Base-by-base conservation (phyloP, 2,888 invertebrate species). In the Lepidonotus clava region DNA sequence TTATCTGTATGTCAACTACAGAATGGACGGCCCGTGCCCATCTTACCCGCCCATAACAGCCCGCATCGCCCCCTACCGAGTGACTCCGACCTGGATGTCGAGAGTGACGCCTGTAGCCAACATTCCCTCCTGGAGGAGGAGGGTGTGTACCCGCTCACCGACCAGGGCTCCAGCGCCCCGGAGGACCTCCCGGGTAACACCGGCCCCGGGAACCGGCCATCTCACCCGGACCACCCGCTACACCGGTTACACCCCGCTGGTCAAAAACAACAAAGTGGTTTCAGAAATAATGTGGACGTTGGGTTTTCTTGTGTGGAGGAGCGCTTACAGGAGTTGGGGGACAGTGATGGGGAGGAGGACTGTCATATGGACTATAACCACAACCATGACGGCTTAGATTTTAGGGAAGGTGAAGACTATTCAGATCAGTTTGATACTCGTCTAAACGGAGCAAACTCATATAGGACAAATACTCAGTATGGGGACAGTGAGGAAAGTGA, bases 41-140 rank as follows among this genome's bases (percentile, higher is more conserved):
- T 32, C 24, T 41, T 80, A 0, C 28, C 41, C 0, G 86, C 92
- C 91, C 34, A 91, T 14, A 21, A 14, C 32, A 53, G 8, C 8
- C 11, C 32, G 66, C 11, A 6, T 8, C 24, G 66, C 24, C 24
- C 24, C n/a, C 66, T 76, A 8, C 18, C 24, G 46, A 4, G 21
- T 83, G 36, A 24, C 8, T 4, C 24, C 18, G 41, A 92, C 28
- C 88, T 92, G 77, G 92, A 92, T 32, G 88, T 92, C 61, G 92
- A 92, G 87, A 92, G 92, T 87, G 91, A 92, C 86, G 90, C 91
- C 6, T 91, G 91, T 66, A 91, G 91, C 11, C 89, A 89, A 24
- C 88, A 89, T 18, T 91, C 91, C 8, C 89, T 90, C 8, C 89
- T 90, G 76, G 90, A 90, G 36, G 90, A 90, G 36, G 91, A 91